Conservation (phyloP, 2,888 invertebrate genomes). For the Neria commutata region DNA sequence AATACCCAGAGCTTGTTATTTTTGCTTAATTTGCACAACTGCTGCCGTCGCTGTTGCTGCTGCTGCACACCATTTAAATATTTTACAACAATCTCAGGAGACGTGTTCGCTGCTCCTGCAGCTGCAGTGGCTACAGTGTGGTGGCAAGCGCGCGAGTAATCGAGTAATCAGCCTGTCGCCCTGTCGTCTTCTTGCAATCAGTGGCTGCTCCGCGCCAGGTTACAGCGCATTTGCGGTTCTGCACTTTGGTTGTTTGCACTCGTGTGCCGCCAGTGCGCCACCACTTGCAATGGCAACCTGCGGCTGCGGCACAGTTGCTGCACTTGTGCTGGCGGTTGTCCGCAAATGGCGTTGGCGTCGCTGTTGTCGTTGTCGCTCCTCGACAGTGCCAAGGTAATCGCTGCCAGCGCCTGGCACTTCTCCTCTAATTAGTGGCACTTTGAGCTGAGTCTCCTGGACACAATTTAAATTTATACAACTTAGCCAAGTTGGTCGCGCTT, state of each 20-base stretch:
- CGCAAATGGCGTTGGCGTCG: slow-evolving; percentile 2
- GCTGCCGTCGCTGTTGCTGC: no score
- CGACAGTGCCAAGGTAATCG: no score
- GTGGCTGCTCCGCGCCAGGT: slow-evolving; percentile 17
- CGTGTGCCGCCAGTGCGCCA: slow-evolving; percentile 16
- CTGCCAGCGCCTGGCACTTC: no score
- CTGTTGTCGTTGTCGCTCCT: background rate
- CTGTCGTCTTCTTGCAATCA: slow-evolving; percentile 3
- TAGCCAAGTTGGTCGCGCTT: no score
- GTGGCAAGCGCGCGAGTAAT: background rate
- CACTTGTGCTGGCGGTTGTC: slow-evolving; percentile 4
- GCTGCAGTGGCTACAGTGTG: background rate
- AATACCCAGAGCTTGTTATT: slow-evolving; percentile 28
- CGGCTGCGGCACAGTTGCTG: slow-evolving; percentile 10
- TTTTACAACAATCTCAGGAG: slow-evolving; percentile 6
- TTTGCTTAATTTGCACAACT: slow-evolving; percentile 12
- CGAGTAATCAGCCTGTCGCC: background rate
- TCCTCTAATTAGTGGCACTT: no score
- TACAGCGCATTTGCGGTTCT: slow-evolving; percentile 30
- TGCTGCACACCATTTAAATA: slow-evolving; percentile 13
- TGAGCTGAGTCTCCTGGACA: no score
- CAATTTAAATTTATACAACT: no score
- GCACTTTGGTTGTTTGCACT: slow-evolving; percentile 30
- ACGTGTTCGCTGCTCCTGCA: background rate
- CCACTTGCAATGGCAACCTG: slow-evolving; percentile 3